phyloP scores from a whole-genome alignment of 2,113 vertebrate genomes.

The Cryptotis parvus region DNA sequence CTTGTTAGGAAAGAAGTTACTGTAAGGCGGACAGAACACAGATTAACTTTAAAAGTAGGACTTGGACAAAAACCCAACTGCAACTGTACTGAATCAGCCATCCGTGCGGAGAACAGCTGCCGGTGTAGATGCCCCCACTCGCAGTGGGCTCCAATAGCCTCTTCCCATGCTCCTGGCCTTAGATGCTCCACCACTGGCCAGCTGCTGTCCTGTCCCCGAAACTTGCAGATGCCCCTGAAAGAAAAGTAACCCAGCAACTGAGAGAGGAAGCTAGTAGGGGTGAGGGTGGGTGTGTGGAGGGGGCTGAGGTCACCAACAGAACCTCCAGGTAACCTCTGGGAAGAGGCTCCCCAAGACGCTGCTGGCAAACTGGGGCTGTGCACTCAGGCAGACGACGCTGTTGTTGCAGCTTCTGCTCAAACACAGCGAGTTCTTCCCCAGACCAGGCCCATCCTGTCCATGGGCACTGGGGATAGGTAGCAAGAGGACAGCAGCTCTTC shows the following conservation, averaged over 20 bases:
- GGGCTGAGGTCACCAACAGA: background rate
- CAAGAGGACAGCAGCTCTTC: conserved; percentile 54
- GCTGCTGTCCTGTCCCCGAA: background rate
- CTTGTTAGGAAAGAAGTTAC: background rate
- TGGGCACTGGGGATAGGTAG: conserved; percentile 47
- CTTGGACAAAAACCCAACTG: background rate
- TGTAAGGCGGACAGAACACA: background rate
- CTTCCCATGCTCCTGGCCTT: background rate
- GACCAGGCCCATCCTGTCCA: conserved; percentile 31
- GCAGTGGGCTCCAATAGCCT: too few relatives aligned
- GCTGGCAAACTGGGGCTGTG: background rate
- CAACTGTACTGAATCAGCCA: background rate
- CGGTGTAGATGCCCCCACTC: accelerated
- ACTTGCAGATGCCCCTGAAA: background rate
- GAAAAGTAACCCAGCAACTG: background rate
- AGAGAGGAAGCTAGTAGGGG: background rate
- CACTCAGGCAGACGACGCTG: background rate
- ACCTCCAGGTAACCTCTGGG: background rate
- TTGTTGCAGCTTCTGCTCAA: background rate
- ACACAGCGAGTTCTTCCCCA: background rate
- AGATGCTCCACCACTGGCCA: background rate
- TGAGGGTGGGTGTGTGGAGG: too few relatives aligned
- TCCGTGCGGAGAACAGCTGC: accelerated
- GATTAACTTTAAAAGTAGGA: background rate
- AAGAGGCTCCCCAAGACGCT: background rate